These are phyloP conservation scores for Pangasius djambal DNA, from an alignment of 2,797 vertebrate species.

Conservation along the genomic window DNA sequence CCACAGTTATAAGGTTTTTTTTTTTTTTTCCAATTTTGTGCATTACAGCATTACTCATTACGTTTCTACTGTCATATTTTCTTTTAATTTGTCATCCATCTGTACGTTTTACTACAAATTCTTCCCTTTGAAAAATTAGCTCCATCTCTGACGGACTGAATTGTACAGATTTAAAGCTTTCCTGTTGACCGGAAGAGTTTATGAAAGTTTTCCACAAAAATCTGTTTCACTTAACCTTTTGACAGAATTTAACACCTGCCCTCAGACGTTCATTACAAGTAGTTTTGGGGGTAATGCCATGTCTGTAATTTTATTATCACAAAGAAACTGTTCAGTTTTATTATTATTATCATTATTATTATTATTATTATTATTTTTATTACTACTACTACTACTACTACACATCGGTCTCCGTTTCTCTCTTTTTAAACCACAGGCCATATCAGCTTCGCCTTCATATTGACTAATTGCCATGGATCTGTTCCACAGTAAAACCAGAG, in stretches of 20 bases:
- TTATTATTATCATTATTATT: neutral
- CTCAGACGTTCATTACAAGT: neutral
- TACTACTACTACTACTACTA: neutral
- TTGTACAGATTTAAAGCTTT: neutral
- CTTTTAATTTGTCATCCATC: neutral
- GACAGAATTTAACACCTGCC: neutral
- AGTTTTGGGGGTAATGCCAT: neutral
- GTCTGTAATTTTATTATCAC: neutral
- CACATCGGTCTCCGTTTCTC: neutral
- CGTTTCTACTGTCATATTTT: neutral
- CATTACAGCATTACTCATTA: too few relatives aligned
- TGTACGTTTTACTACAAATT: neutral
- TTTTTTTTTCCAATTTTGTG: neutral
- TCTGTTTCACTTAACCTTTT: too few relatives aligned
- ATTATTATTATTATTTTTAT: neutral
- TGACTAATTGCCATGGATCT: slow-evolving; percentile 42
- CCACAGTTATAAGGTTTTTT: neutral
- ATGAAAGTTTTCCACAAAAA: neutral
- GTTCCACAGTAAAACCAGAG: slow-evolving; percentile 35
- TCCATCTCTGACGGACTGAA: too few relatives aligned
- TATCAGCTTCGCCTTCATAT: slow-evolving; percentile 26
- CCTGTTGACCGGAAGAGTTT: neutral
- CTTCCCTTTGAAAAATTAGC: neutral
- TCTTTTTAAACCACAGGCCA: neutral
- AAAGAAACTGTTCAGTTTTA: neutral